Percentiles rank a stretch among this genome's conserved stretches.
Conservation (phyloP, 2,113 vertebrate species). For the Stigmatopora argus region DNA sequence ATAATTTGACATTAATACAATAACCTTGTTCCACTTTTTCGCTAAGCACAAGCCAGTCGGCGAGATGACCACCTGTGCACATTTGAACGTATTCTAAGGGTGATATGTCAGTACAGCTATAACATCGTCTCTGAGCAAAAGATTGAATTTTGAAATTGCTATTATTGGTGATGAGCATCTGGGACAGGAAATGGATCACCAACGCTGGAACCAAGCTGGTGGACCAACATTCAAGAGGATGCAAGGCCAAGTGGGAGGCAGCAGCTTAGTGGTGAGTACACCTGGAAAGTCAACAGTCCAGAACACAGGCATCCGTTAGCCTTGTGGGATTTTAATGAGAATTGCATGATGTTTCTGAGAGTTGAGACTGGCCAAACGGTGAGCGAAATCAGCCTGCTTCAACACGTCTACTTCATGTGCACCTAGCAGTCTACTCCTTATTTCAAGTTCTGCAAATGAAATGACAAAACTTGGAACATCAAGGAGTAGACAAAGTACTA, state of each 20-base stretch:
- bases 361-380: slow-evolving; percentile 27
- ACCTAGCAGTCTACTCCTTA: slow-evolving; percentile 34
- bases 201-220: slow-evolving; percentile 2
- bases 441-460: slow-evolving; percentile 47
- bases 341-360: slow-evolving; percentile 7
- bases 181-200: slow-evolving; percentile 5
- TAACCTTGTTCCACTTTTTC: slow-evolving; percentile 19
- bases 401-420: slow-evolving; percentile 26
- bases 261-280: slow-evolving; percentile 12
- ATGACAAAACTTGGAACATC: slow-evolving; percentile 53
- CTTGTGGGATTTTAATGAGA: slow-evolving; percentile 17
- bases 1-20: slow-evolving; percentile 21
- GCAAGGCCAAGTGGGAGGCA: slow-evolving; percentile 25
- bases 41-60: slow-evolving; percentile 28
- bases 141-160: slow-evolving; percentile 8
- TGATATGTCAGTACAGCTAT: slow-evolving; percentile 15
- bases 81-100: slow-evolving; percentile 35
- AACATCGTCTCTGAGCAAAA: slow-evolving; percentile 38
- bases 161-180: slow-evolving; percentile 5
- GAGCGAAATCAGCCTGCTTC: slow-evolving; percentile 32
- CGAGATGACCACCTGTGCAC: slow-evolving; percentile 32
- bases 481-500: slow-evolving; percentile 69
- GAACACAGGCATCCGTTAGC: slow-evolving; percentile 18
- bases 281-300: slow-evolving; percentile 33
- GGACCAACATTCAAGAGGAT: slow-evolving; percentile 30